Conservation (phyloP, 2,797 vertebrate genomes). For the Rallus crepitans region DNA sequence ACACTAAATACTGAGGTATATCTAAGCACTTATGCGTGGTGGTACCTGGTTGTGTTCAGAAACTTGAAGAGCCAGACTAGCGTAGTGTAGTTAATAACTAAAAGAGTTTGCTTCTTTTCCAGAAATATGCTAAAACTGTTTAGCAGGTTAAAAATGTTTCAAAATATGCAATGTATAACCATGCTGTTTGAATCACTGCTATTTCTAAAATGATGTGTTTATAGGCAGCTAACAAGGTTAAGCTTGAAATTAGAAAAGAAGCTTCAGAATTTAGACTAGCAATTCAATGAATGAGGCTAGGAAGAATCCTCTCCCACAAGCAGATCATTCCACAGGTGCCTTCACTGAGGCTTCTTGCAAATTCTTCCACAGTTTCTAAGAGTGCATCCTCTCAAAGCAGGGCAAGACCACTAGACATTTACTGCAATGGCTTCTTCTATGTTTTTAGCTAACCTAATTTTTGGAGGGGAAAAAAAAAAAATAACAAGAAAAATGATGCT, state of each 20-base stretch:
- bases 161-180: neutral
- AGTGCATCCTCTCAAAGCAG: neutral
- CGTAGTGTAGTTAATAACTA: neutral
- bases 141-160: neutral
- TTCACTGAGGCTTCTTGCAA: neutral
- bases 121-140: neutral
- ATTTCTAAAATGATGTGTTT: neutral
- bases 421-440: neutral
- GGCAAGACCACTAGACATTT: neutral
- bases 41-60: neutral
- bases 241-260: neutral
- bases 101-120: neutral
- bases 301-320: neutral
- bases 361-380: neutral
- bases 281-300: neutral
- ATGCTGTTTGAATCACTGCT: neutral
- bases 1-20: neutral
- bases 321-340: neutral
- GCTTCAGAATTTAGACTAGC: neutral
- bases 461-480: fast-evolving
- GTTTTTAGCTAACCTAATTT: neutral
- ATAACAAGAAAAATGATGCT: neutral
- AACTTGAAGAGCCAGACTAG: neutral
- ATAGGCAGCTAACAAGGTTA: neutral
- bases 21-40: neutral